A percentile compares a stretch with the other conserved stretches of the same genome.
Evolutionary conservation across 2,113 vertebrate genomes (phyloP).

Genomic region (Trogon melanurus): DNA sequence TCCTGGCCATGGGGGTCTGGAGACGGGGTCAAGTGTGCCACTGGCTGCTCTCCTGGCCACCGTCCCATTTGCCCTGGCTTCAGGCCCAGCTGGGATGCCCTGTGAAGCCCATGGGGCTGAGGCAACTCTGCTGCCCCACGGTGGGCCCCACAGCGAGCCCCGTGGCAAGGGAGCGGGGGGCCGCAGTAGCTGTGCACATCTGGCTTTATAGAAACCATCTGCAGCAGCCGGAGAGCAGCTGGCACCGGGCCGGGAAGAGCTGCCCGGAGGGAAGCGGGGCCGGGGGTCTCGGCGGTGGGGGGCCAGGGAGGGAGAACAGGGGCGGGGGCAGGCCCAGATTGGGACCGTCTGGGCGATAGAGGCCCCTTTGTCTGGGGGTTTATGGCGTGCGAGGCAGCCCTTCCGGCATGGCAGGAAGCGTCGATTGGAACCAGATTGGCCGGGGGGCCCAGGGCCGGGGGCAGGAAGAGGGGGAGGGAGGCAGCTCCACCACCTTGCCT

Average conservation of each 20-base stretch:
- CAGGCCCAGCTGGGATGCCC: background rate
- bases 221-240: slow-evolving; percentile 29
- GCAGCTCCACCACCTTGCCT: background rate
- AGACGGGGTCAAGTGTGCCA: background rate
- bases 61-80: accelerated
- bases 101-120: background rate
- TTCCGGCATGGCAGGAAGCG: slow-evolving; percentile 86
- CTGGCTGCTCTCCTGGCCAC: too few relatives aligned
- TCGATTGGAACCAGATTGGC: slow-evolving; percentile 87
- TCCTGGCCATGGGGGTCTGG: background rate
- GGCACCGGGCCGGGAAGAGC: slow-evolving; percentile 35
- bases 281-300: background rate
- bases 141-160: background rate
- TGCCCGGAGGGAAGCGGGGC: background rate
- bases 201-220: slow-evolving; percentile 63
- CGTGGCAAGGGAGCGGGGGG: background rate
- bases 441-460: slow-evolving; percentile 48
- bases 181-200: background rate
- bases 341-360: slow-evolving; percentile 69
- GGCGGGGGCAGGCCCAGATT: slow-evolving; percentile 56
- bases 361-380: slow-evolving; percentile 81
- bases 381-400: slow-evolving; percentile 80
- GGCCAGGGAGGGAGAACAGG: background rate
- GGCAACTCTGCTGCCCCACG: background rate
- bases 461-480: slow-evolving; percentile 52